These are phyloP conservation scores for Nansenia antarctica DNA, from an alignment of 2,113 vertebrate genomes.

Conservation along the genomic window DNA sequence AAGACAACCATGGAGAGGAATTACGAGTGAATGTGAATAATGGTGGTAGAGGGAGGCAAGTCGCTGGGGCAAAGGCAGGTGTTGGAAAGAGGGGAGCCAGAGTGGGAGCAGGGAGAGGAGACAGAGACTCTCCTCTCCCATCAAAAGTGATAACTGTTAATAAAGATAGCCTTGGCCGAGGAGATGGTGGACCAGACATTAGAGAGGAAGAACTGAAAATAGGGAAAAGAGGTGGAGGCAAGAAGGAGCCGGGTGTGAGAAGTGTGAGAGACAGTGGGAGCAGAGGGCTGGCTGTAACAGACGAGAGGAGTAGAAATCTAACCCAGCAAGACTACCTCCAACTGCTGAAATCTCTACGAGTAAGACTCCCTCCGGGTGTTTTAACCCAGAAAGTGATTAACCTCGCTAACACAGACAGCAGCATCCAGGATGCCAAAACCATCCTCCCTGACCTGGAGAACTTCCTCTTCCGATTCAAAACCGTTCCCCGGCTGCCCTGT, in stretches of 20 bases:
- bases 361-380: conserved; percentile 32
- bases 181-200: background rate
- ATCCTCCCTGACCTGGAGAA: conserved; percentile 22
- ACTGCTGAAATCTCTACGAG: conserved; percentile 20
- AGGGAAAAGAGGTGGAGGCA: background rate
- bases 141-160: background rate
- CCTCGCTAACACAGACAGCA: conserved; percentile 3
- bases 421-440: conserved; percentile 18
- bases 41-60: background rate
- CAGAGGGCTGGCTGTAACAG: background rate
- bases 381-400: conserved; percentile 8
- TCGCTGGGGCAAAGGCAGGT: background rate
- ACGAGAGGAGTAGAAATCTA: background rate
- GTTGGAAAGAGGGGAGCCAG: background rate
- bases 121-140: too few species aligned
- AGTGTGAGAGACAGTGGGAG: too few species aligned
- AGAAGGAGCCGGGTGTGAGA: background rate
- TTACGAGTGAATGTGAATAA: background rate
- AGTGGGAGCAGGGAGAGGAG: background rate
- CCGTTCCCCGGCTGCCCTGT: conserved; percentile 30
- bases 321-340: conserved; percentile 21
- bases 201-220: background rate
- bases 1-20: background rate
- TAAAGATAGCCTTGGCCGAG: background rate
- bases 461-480: conserved; percentile 1